Evolutionary conservation across 1,140 invertebrate genomes (phyloP).

Genomic region (Sycophaga agraensis): DNA sequence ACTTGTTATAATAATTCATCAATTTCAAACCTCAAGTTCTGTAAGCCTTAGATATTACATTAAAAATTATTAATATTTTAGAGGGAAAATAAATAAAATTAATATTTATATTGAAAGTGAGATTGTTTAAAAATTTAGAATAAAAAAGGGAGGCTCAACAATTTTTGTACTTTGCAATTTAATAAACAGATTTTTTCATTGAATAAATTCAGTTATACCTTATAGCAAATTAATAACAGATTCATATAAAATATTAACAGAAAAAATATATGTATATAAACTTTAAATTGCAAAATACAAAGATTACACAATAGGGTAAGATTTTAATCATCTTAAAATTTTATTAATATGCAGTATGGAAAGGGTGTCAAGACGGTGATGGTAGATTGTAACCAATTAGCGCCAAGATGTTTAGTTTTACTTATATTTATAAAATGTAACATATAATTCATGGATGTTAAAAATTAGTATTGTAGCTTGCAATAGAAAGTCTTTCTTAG

Average conservation of each 20-base stretch:
- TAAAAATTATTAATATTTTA: not conserved
- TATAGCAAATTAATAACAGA: too few relatives aligned
- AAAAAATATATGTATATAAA: too few relatives aligned
- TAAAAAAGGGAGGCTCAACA: conserved; percentile 2
- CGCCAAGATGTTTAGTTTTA: conserved; percentile 12
- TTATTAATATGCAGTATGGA: conserved; percentile 7
- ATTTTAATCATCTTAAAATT: conserved; percentile 7
- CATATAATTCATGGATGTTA: conserved; percentile 25
- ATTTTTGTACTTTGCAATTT: conserved; percentile 4
- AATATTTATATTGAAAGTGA: not conserved
- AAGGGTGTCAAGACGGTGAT: conserved; percentile 5
- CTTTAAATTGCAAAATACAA: too few relatives aligned
- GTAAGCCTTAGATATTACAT: not conserved
- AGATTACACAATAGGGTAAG: not conserved
- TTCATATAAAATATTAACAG: too few relatives aligned
- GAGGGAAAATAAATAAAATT: not conserved
- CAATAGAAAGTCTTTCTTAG: conserved; percentile 40
- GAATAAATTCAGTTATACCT: too few relatives aligned
- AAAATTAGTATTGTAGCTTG: conserved; percentile 33
- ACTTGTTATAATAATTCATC: conserved; percentile 7
- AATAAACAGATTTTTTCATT: too few relatives aligned
- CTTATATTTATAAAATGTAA: conserved; percentile 20
- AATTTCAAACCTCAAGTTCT: not conserved
- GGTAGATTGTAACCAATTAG: conserved; percentile 2
- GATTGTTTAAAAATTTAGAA: not conserved